Percentiles rank a stretch among this genome's conserved stretches.
Conservation (phyloP, 1,140 invertebrate species). For the Drosophila eugracilis region DNA sequence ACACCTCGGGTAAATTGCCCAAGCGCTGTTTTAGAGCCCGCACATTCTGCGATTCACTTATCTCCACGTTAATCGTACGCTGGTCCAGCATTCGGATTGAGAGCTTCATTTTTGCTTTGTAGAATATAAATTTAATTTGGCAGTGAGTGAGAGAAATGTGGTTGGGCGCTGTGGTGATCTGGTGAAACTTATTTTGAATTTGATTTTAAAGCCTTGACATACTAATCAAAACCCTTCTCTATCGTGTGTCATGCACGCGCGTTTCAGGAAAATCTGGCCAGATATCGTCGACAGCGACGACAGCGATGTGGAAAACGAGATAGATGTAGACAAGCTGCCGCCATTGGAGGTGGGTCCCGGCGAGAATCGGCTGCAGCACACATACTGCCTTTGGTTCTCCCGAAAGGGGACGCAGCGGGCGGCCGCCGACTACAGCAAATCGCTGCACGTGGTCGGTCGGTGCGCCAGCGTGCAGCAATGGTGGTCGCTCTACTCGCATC, state of each 20-base stretch:
- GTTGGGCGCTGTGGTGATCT: neutral
- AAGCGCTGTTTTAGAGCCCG: slow-evolving; percentile 56
- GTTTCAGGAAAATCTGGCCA: slow-evolving; percentile 78
- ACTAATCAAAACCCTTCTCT: slow-evolving; percentile 41
- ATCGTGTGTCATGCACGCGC: slow-evolving; percentile 27
- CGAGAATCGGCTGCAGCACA: slow-evolving; percentile 92
- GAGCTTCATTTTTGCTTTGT: slow-evolving; percentile 57
- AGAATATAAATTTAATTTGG: neutral
- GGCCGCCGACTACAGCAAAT: slow-evolving; percentile 83
- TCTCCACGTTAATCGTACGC: slow-evolving; percentile 54
- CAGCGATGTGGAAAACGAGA: slow-evolving; percentile 83
- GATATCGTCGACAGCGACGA: slow-evolving; percentile 82
- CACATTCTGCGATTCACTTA: slow-evolving; percentile 53
- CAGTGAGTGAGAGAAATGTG: neutral
- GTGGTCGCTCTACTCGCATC: slow-evolving; percentile 97
- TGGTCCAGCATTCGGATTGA: slow-evolving; percentile 72
- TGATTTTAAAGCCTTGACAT: slow-evolving; percentile 41
- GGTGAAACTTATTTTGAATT: neutral
- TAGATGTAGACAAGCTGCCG: slow-evolving; percentile 84
- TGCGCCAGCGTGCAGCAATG: slow-evolving; percentile 97
- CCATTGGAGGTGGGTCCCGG: slow-evolving; percentile 88
- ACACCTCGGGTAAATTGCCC: slow-evolving; percentile 40
- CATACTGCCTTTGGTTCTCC: slow-evolving; percentile 92
- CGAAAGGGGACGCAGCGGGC: slow-evolving; percentile 80
- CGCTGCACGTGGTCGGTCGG: slow-evolving; percentile 88